These are phyloP conservation scores for Sturnira hondurensis DNA, from an alignment of 2,113 vertebrate species.

Conservation along the genomic window DNA sequence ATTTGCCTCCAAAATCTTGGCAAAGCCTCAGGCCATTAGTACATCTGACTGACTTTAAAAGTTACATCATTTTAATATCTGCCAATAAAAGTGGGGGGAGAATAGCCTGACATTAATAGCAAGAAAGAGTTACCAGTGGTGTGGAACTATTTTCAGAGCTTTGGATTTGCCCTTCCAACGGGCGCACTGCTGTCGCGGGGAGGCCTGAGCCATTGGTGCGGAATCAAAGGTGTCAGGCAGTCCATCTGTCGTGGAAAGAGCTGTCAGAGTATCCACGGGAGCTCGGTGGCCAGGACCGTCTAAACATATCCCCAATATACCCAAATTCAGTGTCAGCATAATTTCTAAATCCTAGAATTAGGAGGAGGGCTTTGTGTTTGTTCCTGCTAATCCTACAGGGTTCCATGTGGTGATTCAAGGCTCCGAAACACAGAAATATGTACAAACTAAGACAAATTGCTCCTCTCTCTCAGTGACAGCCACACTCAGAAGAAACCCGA, in stretches of 20 bases:
- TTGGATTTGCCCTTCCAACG: not conserved
- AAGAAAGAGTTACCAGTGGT: not conserved
- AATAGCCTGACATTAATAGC: not conserved
- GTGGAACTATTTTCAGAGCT: not conserved
- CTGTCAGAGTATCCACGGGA: not conserved
- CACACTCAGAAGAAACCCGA: not conserved
- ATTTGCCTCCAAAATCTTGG: slow-evolving; percentile 1
- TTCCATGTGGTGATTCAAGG: not conserved
- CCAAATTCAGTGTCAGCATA: not conserved
- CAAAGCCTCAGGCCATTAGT: slow-evolving; percentile 17
- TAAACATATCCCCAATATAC: not conserved
- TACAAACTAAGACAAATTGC: not conserved
- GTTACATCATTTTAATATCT: not conserved
- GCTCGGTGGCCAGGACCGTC: not conserved
- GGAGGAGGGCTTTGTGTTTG: not conserved
- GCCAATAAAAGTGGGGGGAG: not conserved
- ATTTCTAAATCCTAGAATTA: not conserved
- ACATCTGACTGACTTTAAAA: slow-evolving; percentile 12
- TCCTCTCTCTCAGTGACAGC: not conserved
- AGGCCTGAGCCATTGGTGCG: rapidly evolving
- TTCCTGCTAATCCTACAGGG: not conserved
- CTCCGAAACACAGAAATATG: not conserved
- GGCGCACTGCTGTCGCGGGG: not conserved
- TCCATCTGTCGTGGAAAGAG: not conserved
- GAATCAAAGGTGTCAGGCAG: not conserved